A percentile compares a stretch with the other conserved stretches of the same genome.
Conservation (phyloP, 2,888 invertebrate species). For the Bimastos eiseni region DNA sequence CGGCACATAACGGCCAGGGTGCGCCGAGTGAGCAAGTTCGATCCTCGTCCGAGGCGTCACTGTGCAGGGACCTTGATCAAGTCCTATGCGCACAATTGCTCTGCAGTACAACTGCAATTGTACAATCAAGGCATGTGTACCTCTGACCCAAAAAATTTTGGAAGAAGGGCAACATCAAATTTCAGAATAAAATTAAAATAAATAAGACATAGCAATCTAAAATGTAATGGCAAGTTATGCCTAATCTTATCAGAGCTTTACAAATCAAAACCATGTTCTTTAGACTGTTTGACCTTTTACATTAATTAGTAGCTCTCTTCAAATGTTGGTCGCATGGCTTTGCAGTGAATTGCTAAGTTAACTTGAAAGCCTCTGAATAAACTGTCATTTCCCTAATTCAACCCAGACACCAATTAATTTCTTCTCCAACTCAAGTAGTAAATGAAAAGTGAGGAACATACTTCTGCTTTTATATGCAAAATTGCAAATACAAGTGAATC, state of each 20-base stretch:
- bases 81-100: too few species aligned
- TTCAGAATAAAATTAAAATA: not conserved
- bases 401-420: not conserved
- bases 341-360: not conserved
- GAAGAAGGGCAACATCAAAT: too few species aligned
- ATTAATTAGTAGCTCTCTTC: not conserved
- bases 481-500: too few species aligned
- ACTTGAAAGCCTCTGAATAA: not conserved
- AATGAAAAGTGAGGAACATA: not conserved
- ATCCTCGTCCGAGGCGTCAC: too few species aligned
- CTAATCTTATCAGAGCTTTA: not conserved
- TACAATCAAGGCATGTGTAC: too few species aligned
- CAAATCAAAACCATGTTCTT: not conserved
- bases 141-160: too few species aligned
- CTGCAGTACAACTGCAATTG: too few species aligned
- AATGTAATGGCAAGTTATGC: not conserved
- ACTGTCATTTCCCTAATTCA: not conserved
- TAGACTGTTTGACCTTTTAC: not conserved
- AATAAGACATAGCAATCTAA: not conserved
- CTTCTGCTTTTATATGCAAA: too few species aligned
- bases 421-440: not conserved
- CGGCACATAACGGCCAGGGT: too few species aligned
- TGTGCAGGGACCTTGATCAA: too few species aligned
- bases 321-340: not conserved
- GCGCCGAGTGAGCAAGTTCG: too few species aligned